Base-by-base conservation (phyloP, 2,113 vertebrate genomes). In the Gorsachius goisagi region DNA sequence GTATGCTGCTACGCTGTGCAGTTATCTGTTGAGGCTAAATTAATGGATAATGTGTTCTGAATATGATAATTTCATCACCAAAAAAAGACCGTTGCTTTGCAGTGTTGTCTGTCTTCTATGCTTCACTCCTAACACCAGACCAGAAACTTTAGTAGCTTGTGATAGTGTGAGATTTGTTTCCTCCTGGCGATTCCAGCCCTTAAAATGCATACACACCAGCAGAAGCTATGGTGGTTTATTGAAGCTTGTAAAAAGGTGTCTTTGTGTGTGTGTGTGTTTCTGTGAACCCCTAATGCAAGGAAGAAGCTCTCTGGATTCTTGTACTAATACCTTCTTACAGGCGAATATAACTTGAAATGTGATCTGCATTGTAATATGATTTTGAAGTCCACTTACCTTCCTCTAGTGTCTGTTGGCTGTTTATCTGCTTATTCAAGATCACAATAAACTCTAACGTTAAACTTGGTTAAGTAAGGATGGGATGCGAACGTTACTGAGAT, bases 301-400 rank as follows among this genome's bases (percentile, higher is more conserved):
- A 96, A 73, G 17, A 87, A 64, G 22, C 50, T 89, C 26, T 50
- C 76, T 22, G 44, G 58, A 88, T 86, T 89, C 71, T 72, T 69
- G 15, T 82, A 79, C 75, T 63, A 79, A 75, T 94, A 39, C 21
- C 28, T 89, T 85, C 67, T 77, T 55, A 52, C 71, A 95, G 74
- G 58, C 33, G 80, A 78, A 45, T 95, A 59, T 32, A 92, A 86
- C 39, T 85, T 91, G 33, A 93, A 73, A 75, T 88, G 44, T 39
- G 41, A 79, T 95, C 90, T 97, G 71, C 64, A 89, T 16, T 92
- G 64, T 78, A 95, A 72, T 72, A 71, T 11, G 20, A 77, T 95
- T 97, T 94, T 94, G 53, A 56, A 66, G 28, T 92, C 81, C 21
- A 73, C 27, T 93, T 90, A 60, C 55, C 2, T 5, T 88, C 37